Conservation (phyloP, 2,797 vertebrate genomes). For the Peromyscus eremicus region DNA sequence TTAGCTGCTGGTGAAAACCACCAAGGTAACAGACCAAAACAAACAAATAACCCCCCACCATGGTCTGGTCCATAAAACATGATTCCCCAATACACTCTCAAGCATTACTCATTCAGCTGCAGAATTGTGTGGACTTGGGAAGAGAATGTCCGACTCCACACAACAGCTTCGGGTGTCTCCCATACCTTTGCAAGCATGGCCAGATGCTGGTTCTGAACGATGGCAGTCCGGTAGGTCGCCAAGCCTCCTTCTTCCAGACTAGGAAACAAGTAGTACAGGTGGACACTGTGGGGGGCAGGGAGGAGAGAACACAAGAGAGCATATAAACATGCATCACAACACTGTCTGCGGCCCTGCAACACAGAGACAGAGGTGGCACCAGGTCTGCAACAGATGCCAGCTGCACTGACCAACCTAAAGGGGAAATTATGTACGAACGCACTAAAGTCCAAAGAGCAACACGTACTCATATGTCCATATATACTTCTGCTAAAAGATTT, state of each 20-base stretch:
- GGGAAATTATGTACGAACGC: not conserved
- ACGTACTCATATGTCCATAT: not conserved
- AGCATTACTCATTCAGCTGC: constrained; percentile 37
- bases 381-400: not conserved
- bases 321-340: not conserved
- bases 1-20: constrained; percentile 72
- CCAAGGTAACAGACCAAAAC: constrained; percentile 69
- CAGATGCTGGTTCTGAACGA: constrained; percentile 99
- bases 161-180: not conserved
- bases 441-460: not conserved
- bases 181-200: constrained; percentile 98
- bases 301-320: not conserved
- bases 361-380: not conserved
- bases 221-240: constrained; percentile 98
- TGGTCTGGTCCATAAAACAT: constrained; percentile 44
- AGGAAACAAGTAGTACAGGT: constrained; percentile 98
- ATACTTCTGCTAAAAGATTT: constrained; percentile 36
- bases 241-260: constrained; percentile 97
- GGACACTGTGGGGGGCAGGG: constrained; percentile 91
- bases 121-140: not conserved
- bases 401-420: not conserved
- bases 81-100: not conserved
- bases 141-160: not conserved
- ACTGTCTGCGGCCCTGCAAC: not conserved
- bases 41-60: not conserved